Percentiles rank a stretch among this genome's conserved stretches.
Conservation (phyloP, 2,113 vertebrate genomes). For the Anolis carolinensis region DNA sequence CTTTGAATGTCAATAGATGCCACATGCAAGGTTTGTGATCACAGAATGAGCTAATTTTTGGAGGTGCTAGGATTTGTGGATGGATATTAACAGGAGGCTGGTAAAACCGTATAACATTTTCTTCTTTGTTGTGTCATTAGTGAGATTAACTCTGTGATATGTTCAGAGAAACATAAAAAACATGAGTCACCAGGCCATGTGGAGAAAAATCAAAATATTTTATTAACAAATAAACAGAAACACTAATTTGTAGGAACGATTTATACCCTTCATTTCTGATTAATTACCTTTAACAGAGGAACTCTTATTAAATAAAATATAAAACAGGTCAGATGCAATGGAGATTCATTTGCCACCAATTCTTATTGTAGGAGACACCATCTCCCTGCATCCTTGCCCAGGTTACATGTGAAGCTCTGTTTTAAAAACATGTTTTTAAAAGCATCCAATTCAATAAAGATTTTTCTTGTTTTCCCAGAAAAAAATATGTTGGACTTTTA, state of each 20-base stretch:
- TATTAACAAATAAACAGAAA: background rate
- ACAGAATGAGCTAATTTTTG: background rate
- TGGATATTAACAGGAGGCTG: background rate
- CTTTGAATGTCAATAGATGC: no score
- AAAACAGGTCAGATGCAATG: background rate
- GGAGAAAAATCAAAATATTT: constrained; percentile 4
- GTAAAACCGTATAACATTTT: background rate
- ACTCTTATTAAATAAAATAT: background rate
- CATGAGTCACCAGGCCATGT: background rate
- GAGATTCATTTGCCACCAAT: background rate
- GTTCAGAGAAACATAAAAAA: background rate
- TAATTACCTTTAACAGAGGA: background rate
- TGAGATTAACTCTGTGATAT: background rate
- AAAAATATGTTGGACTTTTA: background rate
- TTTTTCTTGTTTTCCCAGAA: background rate
- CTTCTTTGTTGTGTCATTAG: background rate
- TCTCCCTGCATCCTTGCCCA: background rate
- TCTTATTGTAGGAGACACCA: background rate
- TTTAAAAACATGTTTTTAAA: background rate
- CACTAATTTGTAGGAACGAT: background rate
- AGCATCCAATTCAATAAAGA: background rate
- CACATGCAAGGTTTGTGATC: background rate
- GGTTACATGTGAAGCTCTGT: background rate
- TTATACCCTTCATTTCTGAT: background rate
- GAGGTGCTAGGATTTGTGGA: background rate